These are phyloP conservation scores for Strigamia maritima DNA, from an alignment of 2,888 invertebrate species.

Conservation along the genomic window DNA sequence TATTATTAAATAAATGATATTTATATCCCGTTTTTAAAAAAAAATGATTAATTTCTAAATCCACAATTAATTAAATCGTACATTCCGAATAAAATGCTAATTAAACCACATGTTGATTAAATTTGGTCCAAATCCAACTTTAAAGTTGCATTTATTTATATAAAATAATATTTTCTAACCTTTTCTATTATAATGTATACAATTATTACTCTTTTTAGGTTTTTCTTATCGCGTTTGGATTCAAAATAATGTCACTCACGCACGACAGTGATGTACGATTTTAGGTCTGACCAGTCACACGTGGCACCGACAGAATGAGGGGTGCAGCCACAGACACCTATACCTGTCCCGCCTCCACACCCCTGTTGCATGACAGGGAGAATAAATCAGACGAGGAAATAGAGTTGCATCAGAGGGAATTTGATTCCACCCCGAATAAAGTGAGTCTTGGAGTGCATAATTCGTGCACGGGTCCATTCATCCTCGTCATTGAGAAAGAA, in stretches of 20 bases:
- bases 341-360: slow-evolving; percentile 21
- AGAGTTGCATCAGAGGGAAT: slow-evolving; percentile 21
- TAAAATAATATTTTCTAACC: neutral
- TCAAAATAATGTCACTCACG: slow-evolving; percentile 26
- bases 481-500: slow-evolving; percentile 27
- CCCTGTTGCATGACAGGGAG: neutral
- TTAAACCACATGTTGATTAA: no score
- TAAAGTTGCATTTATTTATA: no score
- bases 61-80: no score
- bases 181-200: neutral
- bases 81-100: no score
- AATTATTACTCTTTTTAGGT: neutral
- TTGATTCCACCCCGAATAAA: slow-evolving; percentile 27
- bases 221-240: neutral
- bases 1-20: neutral
- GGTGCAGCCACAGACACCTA: slow-evolving; percentile 23
- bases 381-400: slow-evolving; percentile 24
- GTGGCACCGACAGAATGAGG: slow-evolving; percentile 4
- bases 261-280: slow-evolving; percentile 27
- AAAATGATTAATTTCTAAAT: no score
- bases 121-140: no score
- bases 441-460: slow-evolving; percentile 24
- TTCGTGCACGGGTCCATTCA: slow-evolving; percentile 29
- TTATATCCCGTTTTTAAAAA: neutral
- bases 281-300: slow-evolving; percentile 16